These are phyloP conservation scores for Exephanes ischioxanthus DNA, from an alignment of 2,888 invertebrate genomes.

Conservation along the genomic window DNA sequence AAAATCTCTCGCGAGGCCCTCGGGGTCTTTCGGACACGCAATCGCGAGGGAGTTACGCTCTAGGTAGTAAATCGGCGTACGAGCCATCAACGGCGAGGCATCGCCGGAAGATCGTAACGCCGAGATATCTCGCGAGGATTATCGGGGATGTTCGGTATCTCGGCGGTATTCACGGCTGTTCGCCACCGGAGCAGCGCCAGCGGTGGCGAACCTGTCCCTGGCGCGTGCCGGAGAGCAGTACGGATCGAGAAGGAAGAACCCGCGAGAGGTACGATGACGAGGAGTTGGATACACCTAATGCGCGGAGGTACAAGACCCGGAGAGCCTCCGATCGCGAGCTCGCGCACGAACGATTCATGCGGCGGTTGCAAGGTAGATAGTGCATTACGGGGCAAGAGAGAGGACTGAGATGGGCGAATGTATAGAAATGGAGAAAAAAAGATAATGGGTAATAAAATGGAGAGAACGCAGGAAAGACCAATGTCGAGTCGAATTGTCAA, in stretches of 20 bases:
- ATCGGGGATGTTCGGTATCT: slow-evolving; percentile 72
- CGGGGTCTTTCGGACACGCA: slow-evolving; percentile 49
- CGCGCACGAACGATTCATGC: slow-evolving; percentile 21
- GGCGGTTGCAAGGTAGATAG: slow-evolving; percentile 16
- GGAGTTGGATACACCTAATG: slow-evolving; percentile 46
- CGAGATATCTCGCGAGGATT: slow-evolving; percentile 57
- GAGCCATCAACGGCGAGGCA: neutral
- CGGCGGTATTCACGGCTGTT: slow-evolving; percentile 41
- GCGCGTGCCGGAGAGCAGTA: slow-evolving; percentile 71
- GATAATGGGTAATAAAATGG: slow-evolving; percentile 54
- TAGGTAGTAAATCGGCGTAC: neutral
- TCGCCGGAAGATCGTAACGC: neutral
- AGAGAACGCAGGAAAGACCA: slow-evolving; percentile 42
- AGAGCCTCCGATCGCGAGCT: slow-evolving; percentile 38
- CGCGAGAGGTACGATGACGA: slow-evolving; percentile 8
- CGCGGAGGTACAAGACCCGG: slow-evolving; percentile 45
- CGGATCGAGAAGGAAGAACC: slow-evolving; percentile 30
- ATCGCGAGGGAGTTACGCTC: slow-evolving; percentile 40
- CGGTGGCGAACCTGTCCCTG: slow-evolving; percentile 69
- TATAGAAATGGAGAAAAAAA: slow-evolving; percentile 56
- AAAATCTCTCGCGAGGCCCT: slow-evolving; percentile 53
- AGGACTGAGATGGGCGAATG: neutral
- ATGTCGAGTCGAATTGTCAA: slow-evolving; percentile 56
- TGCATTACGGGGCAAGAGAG: slow-evolving; percentile 1
- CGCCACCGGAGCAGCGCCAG: slow-evolving; percentile 44